These are phyloP conservation scores for Hucho hucho DNA, from an alignment of 2,113 vertebrate species.

Conservation along the genomic window DNA sequence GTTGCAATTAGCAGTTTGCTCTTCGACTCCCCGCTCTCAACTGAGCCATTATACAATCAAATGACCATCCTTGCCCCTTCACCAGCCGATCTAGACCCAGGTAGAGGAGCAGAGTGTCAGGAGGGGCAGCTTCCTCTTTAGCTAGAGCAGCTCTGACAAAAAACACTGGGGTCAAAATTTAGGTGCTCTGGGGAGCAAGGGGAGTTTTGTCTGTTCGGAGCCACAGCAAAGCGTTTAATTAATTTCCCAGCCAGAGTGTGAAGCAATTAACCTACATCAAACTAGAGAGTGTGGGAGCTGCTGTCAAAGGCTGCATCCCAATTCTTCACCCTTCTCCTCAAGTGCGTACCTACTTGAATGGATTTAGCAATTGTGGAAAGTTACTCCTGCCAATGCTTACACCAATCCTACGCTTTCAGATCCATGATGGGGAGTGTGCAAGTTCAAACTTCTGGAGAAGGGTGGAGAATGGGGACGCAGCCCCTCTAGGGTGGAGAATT, in stretches of 20 bases:
- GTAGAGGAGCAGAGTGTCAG: slow-evolving; percentile 24
- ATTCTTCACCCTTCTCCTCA: no score
- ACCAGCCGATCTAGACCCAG: slow-evolving; percentile 22
- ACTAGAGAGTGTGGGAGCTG: no score
- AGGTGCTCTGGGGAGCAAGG: background rate
- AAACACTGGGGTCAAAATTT: slow-evolving; percentile 38
- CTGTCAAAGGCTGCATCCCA: no score
- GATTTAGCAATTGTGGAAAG: no score
- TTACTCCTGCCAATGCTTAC: no score
- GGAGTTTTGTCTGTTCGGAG: background rate
- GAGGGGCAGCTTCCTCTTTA: slow-evolving; percentile 28
- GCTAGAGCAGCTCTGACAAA: slow-evolving; percentile 21
- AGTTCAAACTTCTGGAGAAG: no score
- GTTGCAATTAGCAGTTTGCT: slow-evolving; percentile 46
- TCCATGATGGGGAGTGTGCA: no score
- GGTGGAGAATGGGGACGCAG: no score
- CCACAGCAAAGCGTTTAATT: background rate
- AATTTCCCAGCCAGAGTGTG: background rate
- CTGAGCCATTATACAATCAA: slow-evolving; percentile 59
- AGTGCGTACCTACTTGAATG: no score
- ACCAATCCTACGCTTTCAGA: no score
- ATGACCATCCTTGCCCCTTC: slow-evolving; percentile 52
- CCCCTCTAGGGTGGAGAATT: no score
- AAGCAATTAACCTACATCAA: background rate
- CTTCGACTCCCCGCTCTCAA: slow-evolving; percentile 40